Percentiles rank a stretch among this genome's conserved stretches.
Conservation (phyloP, 2,797 vertebrate genomes). For the Silurus aristotelis region DNA sequence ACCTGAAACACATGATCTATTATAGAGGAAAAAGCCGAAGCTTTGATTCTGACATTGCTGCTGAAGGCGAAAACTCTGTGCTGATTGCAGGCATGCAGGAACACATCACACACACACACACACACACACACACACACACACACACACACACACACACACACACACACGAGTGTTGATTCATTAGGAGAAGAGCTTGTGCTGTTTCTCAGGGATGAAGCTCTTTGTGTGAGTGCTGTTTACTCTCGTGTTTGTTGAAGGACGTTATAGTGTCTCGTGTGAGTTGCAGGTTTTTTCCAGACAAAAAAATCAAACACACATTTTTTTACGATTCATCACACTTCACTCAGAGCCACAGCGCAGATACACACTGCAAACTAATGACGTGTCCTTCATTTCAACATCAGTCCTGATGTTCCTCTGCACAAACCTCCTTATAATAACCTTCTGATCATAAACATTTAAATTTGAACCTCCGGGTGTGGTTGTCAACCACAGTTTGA, state of each 20-base stretch:
- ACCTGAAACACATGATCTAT: conserved; percentile 65
- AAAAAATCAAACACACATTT: neutral
- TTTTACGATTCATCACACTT: neutral
- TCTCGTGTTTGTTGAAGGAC: neutral
- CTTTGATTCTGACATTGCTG: conserved; percentile 55
- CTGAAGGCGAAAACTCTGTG: conserved; percentile 56
- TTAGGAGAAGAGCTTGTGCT: conserved; percentile 53
- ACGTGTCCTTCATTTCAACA: too few species aligned
- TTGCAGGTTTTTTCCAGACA: too few species aligned
- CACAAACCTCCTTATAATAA: neutral
- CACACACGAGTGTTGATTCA: conserved; percentile 45
- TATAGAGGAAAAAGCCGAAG: conserved; percentile 45
- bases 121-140: conserved; percentile 29
- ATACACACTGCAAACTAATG: neutral
- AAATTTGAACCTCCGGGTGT: too few species aligned
- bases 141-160: conserved; percentile 22
- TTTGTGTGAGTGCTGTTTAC: conserved; percentile 9
- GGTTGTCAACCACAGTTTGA: too few species aligned
- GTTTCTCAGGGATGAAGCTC: conserved; percentile 25
- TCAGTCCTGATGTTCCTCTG: neutral
- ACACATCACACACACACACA: conserved; percentile 57
- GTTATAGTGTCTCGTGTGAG: neutral
- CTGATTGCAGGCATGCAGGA: conserved; percentile 61
- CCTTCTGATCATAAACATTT: too few species aligned
- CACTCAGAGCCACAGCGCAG: neutral